A percentile compares a stretch with the other conserved stretches of the same genome.
phyloP scores from a whole-genome alignment of 2,797 vertebrate genomes.

The Smutsia temminckii region DNA sequence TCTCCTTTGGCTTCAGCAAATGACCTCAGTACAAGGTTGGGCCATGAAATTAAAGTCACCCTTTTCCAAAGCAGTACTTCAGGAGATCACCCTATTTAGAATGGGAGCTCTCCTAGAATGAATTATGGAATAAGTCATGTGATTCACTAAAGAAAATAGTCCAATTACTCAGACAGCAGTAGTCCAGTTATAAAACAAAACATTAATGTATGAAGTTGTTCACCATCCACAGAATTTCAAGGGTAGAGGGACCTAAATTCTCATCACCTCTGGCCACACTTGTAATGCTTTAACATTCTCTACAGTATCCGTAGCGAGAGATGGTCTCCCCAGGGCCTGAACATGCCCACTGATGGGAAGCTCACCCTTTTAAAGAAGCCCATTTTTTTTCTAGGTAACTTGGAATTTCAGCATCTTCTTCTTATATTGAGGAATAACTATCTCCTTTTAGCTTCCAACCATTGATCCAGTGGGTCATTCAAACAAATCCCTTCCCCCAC shows the following conservation, averaged over 20 bases:
- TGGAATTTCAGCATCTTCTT: neutral
- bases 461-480: neutral
- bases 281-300: neutral
- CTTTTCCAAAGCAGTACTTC: neutral
- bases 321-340: neutral
- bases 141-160: neutral
- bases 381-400: neutral
- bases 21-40: neutral
- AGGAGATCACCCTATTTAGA: neutral
- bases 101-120: neutral
- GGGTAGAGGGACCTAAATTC: neutral
- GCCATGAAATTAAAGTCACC: slow-evolving; percentile 4
- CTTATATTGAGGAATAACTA: neutral
- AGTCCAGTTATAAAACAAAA: neutral
- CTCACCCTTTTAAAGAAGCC: neutral
- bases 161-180: neutral
- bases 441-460: neutral
- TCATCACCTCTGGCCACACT: neutral
- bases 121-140: neutral
- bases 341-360: neutral
- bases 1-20: neutral
- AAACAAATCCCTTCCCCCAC: neutral
- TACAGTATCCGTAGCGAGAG: neutral
- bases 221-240: neutral
- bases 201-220: neutral